Percentiles rank a stretch among this genome's conserved stretches.
These are phyloP conservation scores for Rhopilema esculentum DNA, from an alignment of 30 jellyfish, hydroid and myxozoan genomes.

Conservation along the genomic window DNA sequence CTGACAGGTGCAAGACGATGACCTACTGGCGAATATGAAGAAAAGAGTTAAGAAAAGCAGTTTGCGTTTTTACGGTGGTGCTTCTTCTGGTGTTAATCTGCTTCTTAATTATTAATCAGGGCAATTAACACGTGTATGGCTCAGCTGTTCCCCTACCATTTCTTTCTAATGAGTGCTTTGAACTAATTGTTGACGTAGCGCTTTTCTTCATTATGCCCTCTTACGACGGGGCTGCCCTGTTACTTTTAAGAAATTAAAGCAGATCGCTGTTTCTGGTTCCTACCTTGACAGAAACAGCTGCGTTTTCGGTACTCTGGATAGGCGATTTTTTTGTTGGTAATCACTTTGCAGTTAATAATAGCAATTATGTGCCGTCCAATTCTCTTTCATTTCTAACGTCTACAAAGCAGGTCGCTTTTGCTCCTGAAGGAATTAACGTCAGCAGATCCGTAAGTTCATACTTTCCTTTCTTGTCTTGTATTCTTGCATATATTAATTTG, in stretches of 20 bases:
- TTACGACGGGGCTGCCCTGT: not conserved
- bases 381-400: not conserved
- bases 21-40: conserved; percentile 34
- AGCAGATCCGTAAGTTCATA: not conserved
- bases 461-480: too few relatives aligned
- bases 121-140: conserved; percentile 29
- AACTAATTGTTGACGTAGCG: conserved; percentile 36
- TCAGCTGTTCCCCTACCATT: conserved; percentile 25
- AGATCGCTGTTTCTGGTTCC: conserved; percentile 22
- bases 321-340: conserved; percentile 8
- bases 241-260: not conserved
- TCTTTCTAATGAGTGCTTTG: conserved; percentile 17
- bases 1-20: conserved; percentile 51
- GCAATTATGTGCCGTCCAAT: not conserved
- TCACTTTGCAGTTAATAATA: conserved; percentile 27
- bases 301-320: not conserved
- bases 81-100: conserved; percentile 14
- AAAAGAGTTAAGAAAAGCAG: not conserved
- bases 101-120: conserved; percentile 9
- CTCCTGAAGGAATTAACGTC: not conserved
- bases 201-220: conserved; percentile 15
- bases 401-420: not conserved
- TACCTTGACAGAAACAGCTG: conserved; percentile 17
- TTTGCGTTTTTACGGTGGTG: conserved; percentile 11
- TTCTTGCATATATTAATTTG: too few relatives aligned